Evolutionary conservation across 2,888 invertebrate genomes (phyloP), one percentile per base, ranked within the genome.

Genomic region (Aspidiotus destructor): DNA sequence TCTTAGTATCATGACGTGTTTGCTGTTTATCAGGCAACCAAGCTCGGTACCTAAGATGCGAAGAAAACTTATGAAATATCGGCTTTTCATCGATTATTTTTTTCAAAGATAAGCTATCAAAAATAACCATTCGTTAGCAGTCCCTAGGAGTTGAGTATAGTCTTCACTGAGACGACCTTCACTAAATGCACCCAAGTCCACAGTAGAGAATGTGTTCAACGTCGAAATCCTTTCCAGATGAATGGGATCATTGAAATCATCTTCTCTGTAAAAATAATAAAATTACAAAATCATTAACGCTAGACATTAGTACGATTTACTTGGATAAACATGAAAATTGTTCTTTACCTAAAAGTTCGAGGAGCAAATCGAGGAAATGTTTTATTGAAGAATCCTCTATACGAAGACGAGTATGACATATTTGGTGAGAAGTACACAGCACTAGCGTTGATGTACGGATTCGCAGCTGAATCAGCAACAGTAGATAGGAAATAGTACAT

Each of bases 401-500:
- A 96, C 2, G 93, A 95, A 0, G 96, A 90, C 0, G 95, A 89
- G 75, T 95, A 98, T 0, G 93, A 92, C 80, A 87, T 88, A 75
- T 97, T 94, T 0, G 94, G 92, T 2, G 96, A 85, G 76, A 96
- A 98, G 77, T 96, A 95, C 72, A 97, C 84, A 0, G 94, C 88
- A 77, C 93, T 93, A 68, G 94, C 90, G 76, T 95, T 95, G 72
- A 95, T 88, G 73, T 88, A 87, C 0, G 89, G 88, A 78, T 94
- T 96, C 0, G 95, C 85, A 0, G 96, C 89, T 0, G 98, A 91
- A 77, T 98, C 97, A 0, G 98, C 95, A 0, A 95, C 90, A 0
- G 93, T 88, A 0, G 96, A 95, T 57, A 97, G 80, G 76, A 95
- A 94, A 75, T 94, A 94, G 76, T 97, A 97, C 92, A 96, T 93